These are phyloP conservation scores for Gambelia wislizenii DNA, from an alignment of 2,797 vertebrate genomes.

Conservation along the genomic window DNA sequence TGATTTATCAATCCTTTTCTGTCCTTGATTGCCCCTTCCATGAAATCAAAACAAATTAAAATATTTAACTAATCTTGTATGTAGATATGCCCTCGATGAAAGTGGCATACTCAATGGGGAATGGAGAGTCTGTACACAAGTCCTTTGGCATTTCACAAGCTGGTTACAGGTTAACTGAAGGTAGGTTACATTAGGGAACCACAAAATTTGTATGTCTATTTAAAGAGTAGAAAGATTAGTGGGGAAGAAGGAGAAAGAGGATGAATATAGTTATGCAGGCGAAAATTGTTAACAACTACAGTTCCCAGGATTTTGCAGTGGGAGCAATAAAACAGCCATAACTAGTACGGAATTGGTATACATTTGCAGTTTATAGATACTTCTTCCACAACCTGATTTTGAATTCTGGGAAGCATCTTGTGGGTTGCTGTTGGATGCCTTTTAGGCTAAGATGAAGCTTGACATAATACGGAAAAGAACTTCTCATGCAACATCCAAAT, in stretches of 20 bases:
- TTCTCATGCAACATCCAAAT: no score
- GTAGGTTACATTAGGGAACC: neutral
- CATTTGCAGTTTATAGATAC: neutral
- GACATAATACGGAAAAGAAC: neutral
- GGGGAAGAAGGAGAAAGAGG: neutral
- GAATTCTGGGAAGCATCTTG: neutral
- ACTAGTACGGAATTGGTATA: neutral
- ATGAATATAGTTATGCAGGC: neutral
- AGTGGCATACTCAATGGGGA: neutral
- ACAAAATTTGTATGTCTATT: neutral
- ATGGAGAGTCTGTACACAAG: neutral
- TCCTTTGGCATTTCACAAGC: neutral
- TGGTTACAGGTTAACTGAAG: neutral
- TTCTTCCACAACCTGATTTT: neutral
- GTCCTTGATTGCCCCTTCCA: neutral
- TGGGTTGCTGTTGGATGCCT: neutral
- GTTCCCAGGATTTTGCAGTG: neutral
- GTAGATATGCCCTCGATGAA: neutral
- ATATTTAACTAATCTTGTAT: neutral
- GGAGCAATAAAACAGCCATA: neutral
- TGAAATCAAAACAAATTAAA: constrained; percentile 19
- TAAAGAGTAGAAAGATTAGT: neutral
- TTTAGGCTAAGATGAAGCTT: neutral
- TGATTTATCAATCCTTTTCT: constrained; percentile 32
- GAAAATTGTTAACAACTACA: neutral